Evolutionary conservation across 1,140 invertebrate species (phyloP).

Genomic region (Calliphora vicina): DNA sequence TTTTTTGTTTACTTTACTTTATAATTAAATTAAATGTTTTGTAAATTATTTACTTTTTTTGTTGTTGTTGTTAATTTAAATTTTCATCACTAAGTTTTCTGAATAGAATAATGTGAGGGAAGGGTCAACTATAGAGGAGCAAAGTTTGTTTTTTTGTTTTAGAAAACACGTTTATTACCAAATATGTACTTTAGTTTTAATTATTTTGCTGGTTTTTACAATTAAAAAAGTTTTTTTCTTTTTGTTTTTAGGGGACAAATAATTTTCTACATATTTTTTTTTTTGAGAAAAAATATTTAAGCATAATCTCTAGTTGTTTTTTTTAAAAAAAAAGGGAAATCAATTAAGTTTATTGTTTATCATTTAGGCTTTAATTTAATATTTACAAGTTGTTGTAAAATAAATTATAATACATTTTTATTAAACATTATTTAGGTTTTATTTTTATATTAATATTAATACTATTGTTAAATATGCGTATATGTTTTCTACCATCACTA

Average conservation of each 20-base stretch:
- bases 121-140: neutral
- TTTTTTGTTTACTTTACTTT: neutral
- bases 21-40: slow-evolving; percentile 17
- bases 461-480: slow-evolving; percentile 12
- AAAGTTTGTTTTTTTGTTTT: neutral
- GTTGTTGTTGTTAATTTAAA: no score
- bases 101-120: neutral
- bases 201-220: neutral
- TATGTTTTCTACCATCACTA: slow-evolving; percentile 23
- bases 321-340: slow-evolving; percentile 1
- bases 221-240: slow-evolving; percentile 9
- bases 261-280: slow-evolving; percentile 13
- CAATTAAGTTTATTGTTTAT: neutral
- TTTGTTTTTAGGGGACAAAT: neutral
- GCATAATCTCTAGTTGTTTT: no score
- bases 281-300: neutral
- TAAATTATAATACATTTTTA: slow-evolving; percentile 29
- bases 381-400: slow-evolving; percentile 7
- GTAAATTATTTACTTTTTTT: neutral
- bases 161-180: neutral
- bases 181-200: neutral
- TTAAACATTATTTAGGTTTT: neutral
- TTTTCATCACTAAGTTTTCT: slow-evolving; percentile 30
- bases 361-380: neutral
- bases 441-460: neutral